Evolutionary conservation across 2,797 vertebrate species (phyloP).

Genomic region (Protosalanx chinensis): DNA sequence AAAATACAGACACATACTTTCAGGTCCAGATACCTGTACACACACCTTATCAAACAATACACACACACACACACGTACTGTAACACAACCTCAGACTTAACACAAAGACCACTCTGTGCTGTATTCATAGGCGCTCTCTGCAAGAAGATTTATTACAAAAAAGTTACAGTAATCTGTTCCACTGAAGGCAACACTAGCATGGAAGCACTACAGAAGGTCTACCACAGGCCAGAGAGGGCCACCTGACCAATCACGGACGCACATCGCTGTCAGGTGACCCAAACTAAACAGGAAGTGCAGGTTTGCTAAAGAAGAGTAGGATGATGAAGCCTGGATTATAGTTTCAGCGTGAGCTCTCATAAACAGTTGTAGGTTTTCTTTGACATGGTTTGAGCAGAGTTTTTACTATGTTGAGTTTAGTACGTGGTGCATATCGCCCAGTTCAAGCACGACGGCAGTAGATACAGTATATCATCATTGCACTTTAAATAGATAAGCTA

Average conservation of each 20-base stretch:
- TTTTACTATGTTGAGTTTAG: slow-evolving; percentile 52
- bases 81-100: background rate
- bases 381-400: slow-evolving; percentile 67
- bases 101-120: slow-evolving; percentile 32
- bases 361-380: background rate
- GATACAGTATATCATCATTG: slow-evolving; percentile 58
- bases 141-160: slow-evolving; percentile 98
- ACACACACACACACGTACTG: background rate
- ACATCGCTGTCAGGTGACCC: slow-evolving; percentile 66
- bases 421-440: slow-evolving; percentile 74
- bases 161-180: slow-evolving; percentile 89
- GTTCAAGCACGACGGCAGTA: slow-evolving; percentile 82
- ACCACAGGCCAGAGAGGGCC: slow-evolving; percentile 69
- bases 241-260: slow-evolving; percentile 73
- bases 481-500: slow-evolving; percentile 84
- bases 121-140: slow-evolving; percentile 78
- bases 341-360: slow-evolving; percentile 60
- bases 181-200: slow-evolving; percentile 88
- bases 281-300: slow-evolving; percentile 62
- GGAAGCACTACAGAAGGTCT: slow-evolving; percentile 82
- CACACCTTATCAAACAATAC: background rate
- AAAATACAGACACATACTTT: no score
- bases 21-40: no score
- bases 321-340: slow-evolving; percentile 71
- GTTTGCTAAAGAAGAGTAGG: slow-evolving; percentile 64